Conservation (phyloP, 2,797 vertebrate species). For the Tympanoctomys barrerae region DNA sequence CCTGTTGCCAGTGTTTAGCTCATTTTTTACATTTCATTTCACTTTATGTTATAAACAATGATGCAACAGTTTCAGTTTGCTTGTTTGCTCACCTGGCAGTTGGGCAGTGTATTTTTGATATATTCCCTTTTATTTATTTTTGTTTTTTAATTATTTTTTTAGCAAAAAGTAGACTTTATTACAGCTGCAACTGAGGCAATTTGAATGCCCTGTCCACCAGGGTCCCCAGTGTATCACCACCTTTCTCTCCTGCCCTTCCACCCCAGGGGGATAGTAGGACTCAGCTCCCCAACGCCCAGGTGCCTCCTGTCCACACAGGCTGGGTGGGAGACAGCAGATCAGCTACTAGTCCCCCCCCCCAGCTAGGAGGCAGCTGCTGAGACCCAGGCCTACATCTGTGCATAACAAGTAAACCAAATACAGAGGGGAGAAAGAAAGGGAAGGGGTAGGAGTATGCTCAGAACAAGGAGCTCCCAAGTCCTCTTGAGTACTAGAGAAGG, state of each 20-base stretch:
- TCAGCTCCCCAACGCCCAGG: constrained; percentile 63
- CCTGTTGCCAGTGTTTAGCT: not conserved
- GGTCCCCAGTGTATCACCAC: constrained; percentile 83
- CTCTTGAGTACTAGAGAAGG: constrained; percentile 70
- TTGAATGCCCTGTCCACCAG: constrained; percentile 72
- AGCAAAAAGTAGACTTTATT: constrained; percentile 86
- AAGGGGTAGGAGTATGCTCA: constrained; percentile 67
- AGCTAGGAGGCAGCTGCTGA: constrained; percentile 77
- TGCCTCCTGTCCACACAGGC: constrained; percentile 73
- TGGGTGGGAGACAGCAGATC: constrained; percentile 63
- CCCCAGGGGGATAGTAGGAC: constrained; percentile 76
- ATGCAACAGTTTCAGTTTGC: not conserved
- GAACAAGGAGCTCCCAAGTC: constrained; percentile 73
- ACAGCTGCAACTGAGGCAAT: constrained; percentile 85
- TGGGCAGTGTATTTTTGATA: not conserved
- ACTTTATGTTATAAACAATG: not conserved
- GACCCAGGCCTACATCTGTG: constrained; percentile 83
- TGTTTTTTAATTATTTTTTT: not conserved
- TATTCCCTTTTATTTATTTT: no score
- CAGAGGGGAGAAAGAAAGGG: constrained; percentile 78
- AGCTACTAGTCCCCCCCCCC: constrained; percentile 28
- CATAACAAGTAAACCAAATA: constrained; percentile 87
- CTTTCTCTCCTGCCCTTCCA: constrained; percentile 72
- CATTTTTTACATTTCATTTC: not conserved
- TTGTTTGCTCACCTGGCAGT: not conserved